phyloP scores from a whole-genome alignment of 2,797 vertebrate genomes.

The Gobio occitaniae region DNA sequence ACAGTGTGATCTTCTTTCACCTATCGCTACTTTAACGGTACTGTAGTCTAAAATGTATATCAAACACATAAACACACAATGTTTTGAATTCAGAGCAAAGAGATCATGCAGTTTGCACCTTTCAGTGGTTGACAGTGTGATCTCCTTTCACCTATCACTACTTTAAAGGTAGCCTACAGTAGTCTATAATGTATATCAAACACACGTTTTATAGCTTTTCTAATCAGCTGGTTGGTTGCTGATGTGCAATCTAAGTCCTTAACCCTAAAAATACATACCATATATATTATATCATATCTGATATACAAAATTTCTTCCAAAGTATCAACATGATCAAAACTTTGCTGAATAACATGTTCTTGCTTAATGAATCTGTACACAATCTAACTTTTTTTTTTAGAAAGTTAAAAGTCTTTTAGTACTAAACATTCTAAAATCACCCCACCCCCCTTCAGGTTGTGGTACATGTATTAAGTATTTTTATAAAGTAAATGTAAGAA shows the following conservation, averaged over 20 bases:
- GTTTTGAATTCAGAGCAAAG: background rate
- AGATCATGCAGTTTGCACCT: background rate
- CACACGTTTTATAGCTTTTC: background rate
- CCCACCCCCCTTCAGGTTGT: too few species aligned
- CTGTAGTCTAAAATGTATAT: background rate
- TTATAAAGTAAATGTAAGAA: background rate
- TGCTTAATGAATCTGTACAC: background rate
- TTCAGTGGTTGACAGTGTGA: slow-evolving; percentile 1
- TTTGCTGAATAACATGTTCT: background rate
- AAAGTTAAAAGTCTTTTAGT: too few species aligned
- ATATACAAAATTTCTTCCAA: background rate
- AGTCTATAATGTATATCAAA: background rate
- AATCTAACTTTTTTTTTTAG: background rate
- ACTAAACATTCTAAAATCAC: background rate
- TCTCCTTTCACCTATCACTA: background rate
- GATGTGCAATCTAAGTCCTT: background rate
- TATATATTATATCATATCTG: background rate
- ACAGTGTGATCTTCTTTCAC: background rate
- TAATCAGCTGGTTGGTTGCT: background rate
- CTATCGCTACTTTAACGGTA: background rate
- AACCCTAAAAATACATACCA: too few species aligned
- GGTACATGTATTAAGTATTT: too few species aligned
- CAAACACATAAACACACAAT: background rate
- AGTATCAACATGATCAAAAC: background rate
- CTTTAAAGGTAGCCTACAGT: background rate